phyloP scores from a whole-genome alignment of 2,113 vertebrate genomes.

The Pollachius pollachius region DNA sequence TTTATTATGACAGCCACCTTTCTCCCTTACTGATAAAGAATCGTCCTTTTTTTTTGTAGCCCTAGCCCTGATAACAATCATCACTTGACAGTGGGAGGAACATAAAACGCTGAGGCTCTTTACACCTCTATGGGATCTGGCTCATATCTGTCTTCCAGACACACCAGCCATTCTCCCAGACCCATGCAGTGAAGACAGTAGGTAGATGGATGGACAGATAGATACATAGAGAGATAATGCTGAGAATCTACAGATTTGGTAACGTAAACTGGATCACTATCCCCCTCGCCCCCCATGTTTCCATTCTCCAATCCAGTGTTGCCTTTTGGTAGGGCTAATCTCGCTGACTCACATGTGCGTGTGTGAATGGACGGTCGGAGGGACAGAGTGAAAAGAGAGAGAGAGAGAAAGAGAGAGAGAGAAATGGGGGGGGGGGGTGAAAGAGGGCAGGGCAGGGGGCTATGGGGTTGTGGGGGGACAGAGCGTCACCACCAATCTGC shows the following conservation, averaged over 20 bases:
- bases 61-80: too few species aligned
- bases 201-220: too few species aligned
- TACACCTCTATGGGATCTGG: too few species aligned
- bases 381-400: not conserved
- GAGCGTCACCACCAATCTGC: slow-evolving; percentile 64
- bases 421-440: slow-evolving; percentile 48
- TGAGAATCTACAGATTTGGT: slow-evolving; percentile 6
- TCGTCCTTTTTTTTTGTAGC: too few species aligned
- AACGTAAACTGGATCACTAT: slow-evolving; percentile 13
- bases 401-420: slow-evolving; percentile 1
- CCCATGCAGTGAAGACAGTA: too few species aligned
- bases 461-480: slow-evolving; percentile 15
- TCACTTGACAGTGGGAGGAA: slow-evolving; percentile 11
- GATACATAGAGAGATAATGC: not conserved
- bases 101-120: slow-evolving; percentile 9
- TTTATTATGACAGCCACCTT: too few species aligned
- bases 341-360: slow-evolving; percentile 27
- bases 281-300: not conserved
- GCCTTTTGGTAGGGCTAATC: slow-evolving; percentile 10
- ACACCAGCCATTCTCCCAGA: too few species aligned
- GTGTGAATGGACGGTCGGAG: not conserved
- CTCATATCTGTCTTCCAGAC: too few species aligned
- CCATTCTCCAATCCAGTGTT: slow-evolving; percentile 26
- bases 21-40: too few species aligned
- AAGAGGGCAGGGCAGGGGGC: slow-evolving; percentile 45